phyloP scores from a whole-genome alignment of 2,888 invertebrate genomes.

The Deroplatys truncata region DNA sequence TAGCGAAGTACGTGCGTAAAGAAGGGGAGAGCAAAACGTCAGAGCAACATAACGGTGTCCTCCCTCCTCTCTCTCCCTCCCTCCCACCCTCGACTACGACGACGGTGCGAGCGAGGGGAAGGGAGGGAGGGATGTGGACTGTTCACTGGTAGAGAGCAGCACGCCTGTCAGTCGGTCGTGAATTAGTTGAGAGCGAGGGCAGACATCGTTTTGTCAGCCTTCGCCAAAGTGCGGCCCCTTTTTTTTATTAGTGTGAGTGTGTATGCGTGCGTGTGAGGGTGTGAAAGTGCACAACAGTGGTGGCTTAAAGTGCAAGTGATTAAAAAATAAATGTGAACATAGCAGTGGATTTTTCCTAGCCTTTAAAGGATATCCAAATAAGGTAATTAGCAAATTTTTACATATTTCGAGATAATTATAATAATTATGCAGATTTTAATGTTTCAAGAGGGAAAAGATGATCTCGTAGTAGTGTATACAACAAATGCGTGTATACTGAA shows the following conservation, averaged over 20 bases:
- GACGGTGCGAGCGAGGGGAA: not conserved
- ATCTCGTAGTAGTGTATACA: no score
- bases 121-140: not conserved
- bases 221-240: not conserved
- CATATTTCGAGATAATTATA: not conserved
- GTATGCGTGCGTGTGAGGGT: not conserved
- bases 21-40: constrained; percentile 1
- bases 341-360: not conserved
- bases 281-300: not conserved
- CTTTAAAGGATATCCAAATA: not conserved
- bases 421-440: not conserved
- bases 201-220: not conserved
- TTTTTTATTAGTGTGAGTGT: not conserved
- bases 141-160: not conserved
- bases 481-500: no score
- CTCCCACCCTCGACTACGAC: not conserved
- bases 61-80: not conserved
- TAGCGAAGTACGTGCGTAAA: not conserved
- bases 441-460: no score
- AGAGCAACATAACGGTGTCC: constrained; percentile 13
- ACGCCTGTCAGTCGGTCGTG: not conserved
- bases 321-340: not conserved
- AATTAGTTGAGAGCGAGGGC: not conserved
- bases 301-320: not conserved
- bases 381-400: not conserved